Evolutionary conservation across 64 coral and sea anemone species (phyloP).

Genomic region (Porites australiensis): DNA sequence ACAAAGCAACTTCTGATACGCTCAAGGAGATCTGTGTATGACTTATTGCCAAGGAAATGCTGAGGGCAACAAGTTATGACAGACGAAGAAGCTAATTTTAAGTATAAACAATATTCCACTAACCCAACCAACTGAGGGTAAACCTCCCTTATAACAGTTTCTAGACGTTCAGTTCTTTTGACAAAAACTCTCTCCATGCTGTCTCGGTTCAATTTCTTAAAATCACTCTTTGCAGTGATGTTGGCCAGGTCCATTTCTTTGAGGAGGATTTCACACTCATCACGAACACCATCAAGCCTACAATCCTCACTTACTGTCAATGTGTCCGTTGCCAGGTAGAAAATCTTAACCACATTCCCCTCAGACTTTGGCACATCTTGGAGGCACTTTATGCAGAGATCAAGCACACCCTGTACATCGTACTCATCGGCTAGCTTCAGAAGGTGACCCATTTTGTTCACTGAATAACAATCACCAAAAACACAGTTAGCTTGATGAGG

Average conservation of each 20-base stretch:
- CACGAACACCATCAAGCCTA: not conserved
- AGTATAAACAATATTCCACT: not conserved
- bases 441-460: conserved; percentile 12
- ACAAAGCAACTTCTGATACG: no score
- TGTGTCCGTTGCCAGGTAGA: not conserved
- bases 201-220: not conserved
- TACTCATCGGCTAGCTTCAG: conserved; percentile 4
- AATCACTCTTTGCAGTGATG: not conserved
- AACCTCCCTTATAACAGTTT: not conserved
- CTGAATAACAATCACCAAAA: not conserved
- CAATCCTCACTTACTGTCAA: no score
- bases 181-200: not conserved
- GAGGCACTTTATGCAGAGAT: not conserved
- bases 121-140: not conserved
- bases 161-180: not conserved
- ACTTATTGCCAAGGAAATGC: no score
- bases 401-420: not conserved
- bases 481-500: not conserved
- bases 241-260: not conserved
- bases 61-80: no score
- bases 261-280: not conserved
- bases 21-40: no score
- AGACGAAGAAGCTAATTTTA: no score
- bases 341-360: not conserved
- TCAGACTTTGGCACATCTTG: not conserved